These are phyloP conservation scores for Lepidotrigona ventralis DNA, from an alignment of 1,140 invertebrate species.

Conservation along the genomic window DNA sequence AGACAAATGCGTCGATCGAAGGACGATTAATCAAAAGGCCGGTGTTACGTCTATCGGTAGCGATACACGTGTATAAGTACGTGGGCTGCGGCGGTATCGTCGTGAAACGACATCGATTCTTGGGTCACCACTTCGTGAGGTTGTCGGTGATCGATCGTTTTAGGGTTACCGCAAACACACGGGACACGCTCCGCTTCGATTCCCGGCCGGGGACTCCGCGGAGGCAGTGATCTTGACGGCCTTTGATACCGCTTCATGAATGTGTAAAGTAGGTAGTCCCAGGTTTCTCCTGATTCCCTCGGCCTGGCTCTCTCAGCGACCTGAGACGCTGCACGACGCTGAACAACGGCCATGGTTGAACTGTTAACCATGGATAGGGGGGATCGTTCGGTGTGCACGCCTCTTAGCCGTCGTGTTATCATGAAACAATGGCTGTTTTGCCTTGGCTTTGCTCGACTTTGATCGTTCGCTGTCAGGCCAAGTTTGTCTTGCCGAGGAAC, in stretches of 20 bases:
- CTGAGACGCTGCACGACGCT: neutral
- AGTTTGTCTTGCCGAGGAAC: constrained; percentile 56
- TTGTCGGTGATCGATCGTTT: constrained; percentile 76
- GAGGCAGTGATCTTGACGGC: constrained; percentile 69
- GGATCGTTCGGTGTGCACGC: constrained; percentile 28
- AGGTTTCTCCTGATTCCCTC: constrained; percentile 43
- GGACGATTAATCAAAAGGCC: constrained; percentile 73
- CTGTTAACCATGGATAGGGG: constrained; percentile 20
- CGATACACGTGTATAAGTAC: constrained; percentile 64
- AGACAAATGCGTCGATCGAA: constrained; percentile 70
- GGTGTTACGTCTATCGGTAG: constrained; percentile 54
- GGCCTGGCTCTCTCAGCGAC: neutral
- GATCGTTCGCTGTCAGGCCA: constrained; percentile 51
- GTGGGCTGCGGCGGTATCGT: constrained; percentile 56
- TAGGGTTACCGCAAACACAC: constrained; percentile 76
- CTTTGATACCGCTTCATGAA: constrained; percentile 78
- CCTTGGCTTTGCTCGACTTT: constrained; percentile 56
- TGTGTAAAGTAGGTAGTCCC: constrained; percentile 72
- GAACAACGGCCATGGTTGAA: constrained; percentile 25
- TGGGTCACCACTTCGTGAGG: constrained; percentile 64
- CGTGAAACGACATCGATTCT: constrained; percentile 67
- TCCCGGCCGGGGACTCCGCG: constrained; percentile 63
- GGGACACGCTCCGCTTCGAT: constrained; percentile 70
- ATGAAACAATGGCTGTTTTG: constrained; percentile 65
- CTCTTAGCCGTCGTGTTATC: constrained; percentile 54